These are phyloP conservation scores for Arctocebus calabarensis DNA, from an alignment of 2,797 vertebrate species.

Conservation along the genomic window DNA sequence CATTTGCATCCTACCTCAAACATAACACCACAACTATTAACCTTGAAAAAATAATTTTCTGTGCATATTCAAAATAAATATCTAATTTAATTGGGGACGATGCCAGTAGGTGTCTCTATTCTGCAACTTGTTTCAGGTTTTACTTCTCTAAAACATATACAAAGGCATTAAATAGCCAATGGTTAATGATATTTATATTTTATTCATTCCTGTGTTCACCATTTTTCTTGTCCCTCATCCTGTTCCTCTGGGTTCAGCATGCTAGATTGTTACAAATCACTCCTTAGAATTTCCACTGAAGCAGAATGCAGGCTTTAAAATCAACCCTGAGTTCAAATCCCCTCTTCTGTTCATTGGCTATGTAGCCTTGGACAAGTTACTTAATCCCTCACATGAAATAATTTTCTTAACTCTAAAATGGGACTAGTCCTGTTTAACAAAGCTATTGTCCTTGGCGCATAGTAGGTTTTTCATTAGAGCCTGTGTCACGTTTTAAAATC, in stretches of 20 bases:
- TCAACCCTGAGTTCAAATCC: neutral
- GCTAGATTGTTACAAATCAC: neutral
- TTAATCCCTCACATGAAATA: slow-evolving; percentile 34
- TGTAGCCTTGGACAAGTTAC: slow-evolving; percentile 17
- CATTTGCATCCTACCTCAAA: neutral
- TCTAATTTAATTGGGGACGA: neutral
- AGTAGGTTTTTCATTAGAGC: slow-evolving; percentile 11
- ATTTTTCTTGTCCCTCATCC: neutral
- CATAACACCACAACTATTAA: neutral
- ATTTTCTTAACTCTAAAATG: slow-evolving; percentile 44
- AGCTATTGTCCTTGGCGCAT: neutral
- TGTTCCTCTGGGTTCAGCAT: neutral
- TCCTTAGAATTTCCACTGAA: neutral
- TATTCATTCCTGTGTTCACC: neutral
- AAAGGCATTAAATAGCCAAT: neutral
- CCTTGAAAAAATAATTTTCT: neutral
- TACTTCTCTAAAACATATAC: neutral
- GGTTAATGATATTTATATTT: neutral
- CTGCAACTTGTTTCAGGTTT: neutral
- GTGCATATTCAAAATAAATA: neutral
- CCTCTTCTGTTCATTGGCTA: neutral
- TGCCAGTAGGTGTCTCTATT: neutral
- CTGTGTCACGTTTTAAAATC: neutral
- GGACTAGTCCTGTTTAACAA: neutral
- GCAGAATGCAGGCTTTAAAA: neutral